Base-by-base conservation (phyloP, 2,888 invertebrate species). In the Nephrocerus scutellatus region DNA sequence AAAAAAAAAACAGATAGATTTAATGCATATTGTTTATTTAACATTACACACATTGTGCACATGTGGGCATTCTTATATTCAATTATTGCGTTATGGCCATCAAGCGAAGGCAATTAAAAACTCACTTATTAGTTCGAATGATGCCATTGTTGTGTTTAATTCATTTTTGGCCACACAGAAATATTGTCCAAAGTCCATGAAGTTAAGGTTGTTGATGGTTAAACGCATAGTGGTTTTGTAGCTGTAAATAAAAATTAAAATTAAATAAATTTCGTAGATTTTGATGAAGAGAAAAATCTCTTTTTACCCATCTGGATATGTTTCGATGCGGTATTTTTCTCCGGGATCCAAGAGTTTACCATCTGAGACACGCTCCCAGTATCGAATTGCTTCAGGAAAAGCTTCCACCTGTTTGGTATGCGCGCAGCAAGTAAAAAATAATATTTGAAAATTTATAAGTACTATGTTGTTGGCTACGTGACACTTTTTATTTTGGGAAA, bases 151-250 rank as follows among this genome's bases (percentile, higher is more conserved):
- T 29, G 80, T 79, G 48, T 86, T 83, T 16, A 86, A 71, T 50
- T 84, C 84, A 59, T 91, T 92, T 62, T 87, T 88, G 39, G 82
- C 84, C 36, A 87, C 79, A 59, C 92, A 92, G 59, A 84, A 80
- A 66, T 90, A 92, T 46, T 77, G 74, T 12, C 80, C 80, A 39
- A 81, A 74, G 60, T 92, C 91, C 36, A 75, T 70, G 5, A 73
- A 70, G 24, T 74, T 74, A 23, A 88, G 70, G 44, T 77, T 74
- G 2, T 77, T 79, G 33, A 91, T 80, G 55, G 83, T 86, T 30
- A 91, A 70, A 41, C 78, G 76, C 86, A 88, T 88, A 56, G 78
- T 77, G 48, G 82, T 78, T 63, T 84, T 74, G 69, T 79, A 69
- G 26, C 65, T 66, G 25, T 0, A n/a, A 8, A 25, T 24, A 24